Evolutionary conservation across 2,113 vertebrate genomes (phyloP).

Genomic region (Leuciscus idus): DNA sequence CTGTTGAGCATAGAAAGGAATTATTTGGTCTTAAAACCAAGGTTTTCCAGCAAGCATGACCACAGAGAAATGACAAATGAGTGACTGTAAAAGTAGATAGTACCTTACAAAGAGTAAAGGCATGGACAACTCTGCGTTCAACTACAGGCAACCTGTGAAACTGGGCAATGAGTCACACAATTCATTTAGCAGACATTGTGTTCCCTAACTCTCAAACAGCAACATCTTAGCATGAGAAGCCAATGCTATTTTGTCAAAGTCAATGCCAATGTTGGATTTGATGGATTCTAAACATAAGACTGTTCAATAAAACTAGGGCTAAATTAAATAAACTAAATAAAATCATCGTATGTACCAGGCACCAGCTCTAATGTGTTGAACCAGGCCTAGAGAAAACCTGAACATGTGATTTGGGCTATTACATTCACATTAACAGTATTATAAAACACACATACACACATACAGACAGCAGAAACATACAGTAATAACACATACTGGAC

Average conservation of each 20-base stretch:
- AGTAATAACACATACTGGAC: conserved; percentile 20
- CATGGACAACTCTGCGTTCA: neutral
- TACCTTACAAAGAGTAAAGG: conserved; percentile 16
- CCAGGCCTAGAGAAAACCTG: conserved; percentile 11
- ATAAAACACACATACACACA: conserved; percentile 27
- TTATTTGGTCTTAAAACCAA: conserved; percentile 54
- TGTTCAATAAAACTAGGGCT: conserved; percentile 8
- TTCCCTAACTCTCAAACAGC: neutral
- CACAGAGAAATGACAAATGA: neutral
- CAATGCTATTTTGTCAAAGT: neutral
- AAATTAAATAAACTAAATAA: conserved; percentile 3
- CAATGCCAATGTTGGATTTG: neutral
- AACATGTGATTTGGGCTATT: conserved; percentile 17
- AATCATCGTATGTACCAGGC: neutral
- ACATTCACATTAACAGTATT: conserved; percentile 3
- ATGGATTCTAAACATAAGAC: conserved; percentile 8
- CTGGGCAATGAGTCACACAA: neutral
- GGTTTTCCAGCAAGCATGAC: conserved; percentile 14
- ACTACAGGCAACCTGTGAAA: neutral
- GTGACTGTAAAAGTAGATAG: conserved; percentile 12
- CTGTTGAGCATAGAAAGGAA: conserved; percentile 52
- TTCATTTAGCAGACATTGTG: neutral
- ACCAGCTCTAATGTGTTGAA: neutral
- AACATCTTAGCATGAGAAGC: neutral
- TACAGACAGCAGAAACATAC: conserved; percentile 21